Evolutionary conservation across 2,113 vertebrate genomes (phyloP).

Genomic region (Vulpes ferrilata): DNA sequence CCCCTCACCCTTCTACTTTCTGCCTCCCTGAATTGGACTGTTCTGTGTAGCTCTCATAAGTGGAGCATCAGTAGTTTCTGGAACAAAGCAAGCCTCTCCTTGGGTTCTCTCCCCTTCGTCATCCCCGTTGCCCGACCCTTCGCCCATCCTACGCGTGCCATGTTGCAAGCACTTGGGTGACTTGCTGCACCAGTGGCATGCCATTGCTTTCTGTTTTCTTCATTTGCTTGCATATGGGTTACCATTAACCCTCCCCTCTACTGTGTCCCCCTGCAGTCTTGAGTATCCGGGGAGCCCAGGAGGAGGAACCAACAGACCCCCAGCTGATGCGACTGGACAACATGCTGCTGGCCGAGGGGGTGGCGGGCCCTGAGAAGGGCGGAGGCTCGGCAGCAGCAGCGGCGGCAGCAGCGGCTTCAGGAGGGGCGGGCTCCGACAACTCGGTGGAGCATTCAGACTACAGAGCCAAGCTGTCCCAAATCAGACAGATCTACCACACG

Average conservation of each 20-base stretch:
- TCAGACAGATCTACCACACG: constrained; percentile 99
- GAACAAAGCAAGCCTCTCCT: not conserved
- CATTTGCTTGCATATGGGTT: fast-evolving
- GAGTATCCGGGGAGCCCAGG: constrained; percentile 98
- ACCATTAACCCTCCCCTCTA: not conserved
- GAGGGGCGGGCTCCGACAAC: constrained; percentile 94
- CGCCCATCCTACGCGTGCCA: too few species aligned
- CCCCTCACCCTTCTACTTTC: fast-evolving
- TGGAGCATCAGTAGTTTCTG: not conserved
- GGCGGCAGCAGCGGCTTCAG: constrained; percentile 93
- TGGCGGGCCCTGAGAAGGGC: constrained; percentile 96
- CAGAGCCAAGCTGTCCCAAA: constrained; percentile 97
- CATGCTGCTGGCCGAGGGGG: constrained; percentile 98
- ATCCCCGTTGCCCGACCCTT: not conserved
- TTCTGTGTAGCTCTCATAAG: not conserved
- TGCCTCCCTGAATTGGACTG: not conserved
- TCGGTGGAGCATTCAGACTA: constrained; percentile 98
- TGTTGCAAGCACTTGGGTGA: not conserved
- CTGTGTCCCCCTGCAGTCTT: constrained; percentile 91
- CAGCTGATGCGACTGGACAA: constrained; percentile 99
- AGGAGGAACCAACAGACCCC: constrained; percentile 97
- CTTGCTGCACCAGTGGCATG: not conserved
- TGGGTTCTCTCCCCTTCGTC: fast-evolving
- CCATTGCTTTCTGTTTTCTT: not conserved
- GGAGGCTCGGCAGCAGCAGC: constrained; percentile 95